Base-by-base conservation (phyloP, 2,113 vertebrate species). In the Heliornis fulica region DNA sequence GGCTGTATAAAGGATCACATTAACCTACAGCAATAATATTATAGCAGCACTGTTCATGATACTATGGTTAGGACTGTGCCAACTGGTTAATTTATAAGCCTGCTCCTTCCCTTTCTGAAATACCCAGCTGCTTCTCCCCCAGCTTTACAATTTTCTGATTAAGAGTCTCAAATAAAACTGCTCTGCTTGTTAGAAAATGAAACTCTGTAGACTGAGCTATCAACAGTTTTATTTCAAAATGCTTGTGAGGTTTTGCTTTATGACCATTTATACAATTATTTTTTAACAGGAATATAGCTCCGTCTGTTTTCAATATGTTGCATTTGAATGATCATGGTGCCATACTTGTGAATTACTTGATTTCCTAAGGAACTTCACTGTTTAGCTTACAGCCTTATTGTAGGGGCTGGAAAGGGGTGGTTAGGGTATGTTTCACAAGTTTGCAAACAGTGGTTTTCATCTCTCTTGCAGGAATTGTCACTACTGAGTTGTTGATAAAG, bases 21-120 rank as follows among this genome's bases (percentile, higher is more conserved):
- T 97, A 90, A 97, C 93, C 87, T 97, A 97, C 89, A 91, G 93
- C 94, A 92, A 97, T 97, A 95, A 96, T 93, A 96, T 95, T 97
- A 92, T 66, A 91, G 65, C 95, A 93, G 83, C 83, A 72, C 32
- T 87, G 90, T 96, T 95, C 15, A 74, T 83, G 91, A 96, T 96
- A 96, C 88, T 88, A 92, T 91, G 94, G 93, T 86, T 85, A 80
- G 60, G 74, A 41, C 48, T 84, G 76, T 87, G 88, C 93, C 89
- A 95, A 60, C 51, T 50, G 65, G 43, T 88, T 97, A 72, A 94
- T 95, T 96, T 96, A 91, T 75, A 88, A 93, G 90, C 40, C 46
- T 87, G 76, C 68, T 83, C 82, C 53, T 93, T 88, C 56, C 61
- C 40, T 83, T 90, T 95, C 65, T 91, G 60, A 92, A 95, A 68